phyloP scores from a whole-genome alignment of 2,888 invertebrate species.

The Meteorus cinctellus region DNA sequence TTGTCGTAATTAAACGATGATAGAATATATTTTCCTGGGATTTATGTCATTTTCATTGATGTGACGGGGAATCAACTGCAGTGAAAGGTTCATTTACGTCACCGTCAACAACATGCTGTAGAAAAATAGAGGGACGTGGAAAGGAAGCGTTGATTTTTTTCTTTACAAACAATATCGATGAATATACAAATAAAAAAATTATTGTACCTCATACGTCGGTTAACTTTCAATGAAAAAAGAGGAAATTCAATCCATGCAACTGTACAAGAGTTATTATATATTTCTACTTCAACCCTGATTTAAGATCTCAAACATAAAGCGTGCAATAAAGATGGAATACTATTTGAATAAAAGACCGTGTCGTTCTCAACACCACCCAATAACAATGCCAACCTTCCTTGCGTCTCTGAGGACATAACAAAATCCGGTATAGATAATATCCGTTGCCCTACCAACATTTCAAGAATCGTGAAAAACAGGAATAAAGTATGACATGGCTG shows the following conservation, averaged over 20 bases:
- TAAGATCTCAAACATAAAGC: not conserved
- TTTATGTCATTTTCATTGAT: not conserved
- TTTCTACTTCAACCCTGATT: slow-evolving; percentile 9
- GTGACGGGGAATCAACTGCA: not conserved
- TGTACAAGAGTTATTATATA: slow-evolving; percentile 28
- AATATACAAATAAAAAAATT: not conserved
- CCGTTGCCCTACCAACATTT: slow-evolving; percentile 42
- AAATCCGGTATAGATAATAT: slow-evolving; percentile 41
- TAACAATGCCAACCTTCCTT: slow-evolving; percentile 33
- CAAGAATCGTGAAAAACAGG: slow-evolving; percentile 32
- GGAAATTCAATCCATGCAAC: not conserved
- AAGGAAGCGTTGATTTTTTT: not conserved
- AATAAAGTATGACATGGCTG: slow-evolving; percentile 45
- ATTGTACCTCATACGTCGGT: not conserved
- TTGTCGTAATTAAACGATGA: not conserved
- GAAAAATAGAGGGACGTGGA: not conserved
- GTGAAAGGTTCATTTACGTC: not conserved
- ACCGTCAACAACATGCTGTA: not conserved
- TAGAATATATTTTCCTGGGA: not conserved
- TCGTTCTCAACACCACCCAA: slow-evolving; percentile 36
- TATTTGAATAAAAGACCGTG: not conserved
- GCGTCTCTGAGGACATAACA: slow-evolving; percentile 36
- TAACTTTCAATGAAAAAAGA: not conserved
- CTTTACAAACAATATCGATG: not conserved
- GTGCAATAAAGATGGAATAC: slow-evolving; percentile 17